A percentile compares a stretch with the other conserved stretches of the same genome.
Conservation (phyloP, 2,797 vertebrate species). For the Thamnophis elegans region DNA sequence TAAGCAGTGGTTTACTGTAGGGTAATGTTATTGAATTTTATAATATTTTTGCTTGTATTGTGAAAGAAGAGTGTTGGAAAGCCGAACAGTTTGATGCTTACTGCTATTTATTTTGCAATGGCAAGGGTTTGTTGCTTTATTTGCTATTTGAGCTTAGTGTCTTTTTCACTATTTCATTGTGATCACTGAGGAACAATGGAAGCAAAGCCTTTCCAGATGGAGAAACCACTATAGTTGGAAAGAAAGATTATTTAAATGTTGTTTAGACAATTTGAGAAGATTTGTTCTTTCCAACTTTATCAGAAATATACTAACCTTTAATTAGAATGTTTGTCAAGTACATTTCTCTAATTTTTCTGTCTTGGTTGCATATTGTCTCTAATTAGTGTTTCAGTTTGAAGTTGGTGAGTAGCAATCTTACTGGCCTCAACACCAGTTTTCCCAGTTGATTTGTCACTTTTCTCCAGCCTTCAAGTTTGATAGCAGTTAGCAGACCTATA, state of each 20-base stretch:
- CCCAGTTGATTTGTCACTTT: conserved; percentile 43
- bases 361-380: conserved; percentile 49
- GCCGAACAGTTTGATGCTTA: not conserved
- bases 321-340: conserved; percentile 48
- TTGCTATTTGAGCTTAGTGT: not conserved
- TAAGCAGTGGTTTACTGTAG: not conserved
- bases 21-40: not conserved
- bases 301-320: conserved; percentile 56
- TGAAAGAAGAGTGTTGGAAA: not conserved
- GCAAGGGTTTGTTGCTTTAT: not conserved
- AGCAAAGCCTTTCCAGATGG: conserved; percentile 29
- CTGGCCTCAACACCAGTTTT: conserved; percentile 41
- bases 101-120: not conserved
- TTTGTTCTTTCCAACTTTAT: conserved; percentile 44
- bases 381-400: conserved; percentile 61
- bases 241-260: conserved; percentile 28
- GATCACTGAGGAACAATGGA: not conserved
- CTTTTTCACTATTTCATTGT: conserved; percentile 20
- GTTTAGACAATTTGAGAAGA: conserved; percentile 37
- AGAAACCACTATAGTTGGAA: conserved; percentile 23
- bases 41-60: not conserved
- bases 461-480: conserved; percentile 39
- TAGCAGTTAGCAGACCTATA: conserved; percentile 42
- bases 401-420: conserved; percentile 49
- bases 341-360: conserved; percentile 46